Percentiles rank a stretch among this genome's conserved stretches.
phyloP scores from a whole-genome alignment of 2,888 invertebrate species.

The Celastrina argiolus region DNA sequence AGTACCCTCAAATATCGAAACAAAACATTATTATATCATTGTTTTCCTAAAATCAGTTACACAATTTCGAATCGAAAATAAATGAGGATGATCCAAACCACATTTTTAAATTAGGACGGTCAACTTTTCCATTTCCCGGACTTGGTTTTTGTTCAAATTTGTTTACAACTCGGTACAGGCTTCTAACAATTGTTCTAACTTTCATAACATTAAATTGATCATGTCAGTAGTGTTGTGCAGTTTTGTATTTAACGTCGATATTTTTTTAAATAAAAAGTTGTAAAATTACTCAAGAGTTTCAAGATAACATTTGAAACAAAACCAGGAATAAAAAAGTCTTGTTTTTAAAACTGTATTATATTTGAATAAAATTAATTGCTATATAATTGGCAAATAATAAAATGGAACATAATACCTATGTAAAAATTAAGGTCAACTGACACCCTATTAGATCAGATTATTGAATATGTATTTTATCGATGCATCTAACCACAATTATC shows the following conservation, averaged over 20 bases:
- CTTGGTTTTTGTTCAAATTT: not conserved
- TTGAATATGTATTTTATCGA: not conserved
- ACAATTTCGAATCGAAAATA: not conserved
- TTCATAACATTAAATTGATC: slow-evolving; percentile 15
- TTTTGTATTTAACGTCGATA: not conserved
- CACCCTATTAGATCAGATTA: no score
- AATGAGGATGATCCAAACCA: slow-evolving; percentile 3
- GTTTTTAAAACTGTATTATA: no score
- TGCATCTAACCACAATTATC: not conserved
- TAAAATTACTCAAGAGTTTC: no score
- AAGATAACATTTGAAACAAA: no score
- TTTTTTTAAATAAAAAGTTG: not conserved
- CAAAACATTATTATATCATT: not conserved
- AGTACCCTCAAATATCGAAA: not conserved
- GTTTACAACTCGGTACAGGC: not conserved
- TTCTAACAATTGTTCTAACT: not conserved
- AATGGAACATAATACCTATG: no score
- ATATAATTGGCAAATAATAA: no score
- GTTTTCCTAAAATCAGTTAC: not conserved
- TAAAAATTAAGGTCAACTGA: no score
- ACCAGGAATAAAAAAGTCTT: no score
- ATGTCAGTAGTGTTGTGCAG: slow-evolving; percentile 7
- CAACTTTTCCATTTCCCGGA: slow-evolving; percentile 3
- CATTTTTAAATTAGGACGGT: slow-evolving; percentile 4
- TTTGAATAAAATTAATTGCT: no score